Evolutionary conservation across 2,113 vertebrate species (phyloP), one percentile per base, ranked within the genome.

Genomic region (Ascaphus truei): DNA sequence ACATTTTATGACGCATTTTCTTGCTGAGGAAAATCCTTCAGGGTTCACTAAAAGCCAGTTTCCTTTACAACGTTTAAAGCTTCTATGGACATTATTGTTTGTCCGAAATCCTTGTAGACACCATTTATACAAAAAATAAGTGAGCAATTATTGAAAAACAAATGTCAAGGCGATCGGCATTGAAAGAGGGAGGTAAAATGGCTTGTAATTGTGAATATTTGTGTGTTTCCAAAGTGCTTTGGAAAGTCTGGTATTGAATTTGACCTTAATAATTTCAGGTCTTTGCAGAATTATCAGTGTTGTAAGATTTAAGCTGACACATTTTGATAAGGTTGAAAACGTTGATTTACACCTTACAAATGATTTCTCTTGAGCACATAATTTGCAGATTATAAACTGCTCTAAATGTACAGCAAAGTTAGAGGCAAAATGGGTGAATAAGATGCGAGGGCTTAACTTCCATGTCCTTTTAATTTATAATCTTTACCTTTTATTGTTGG

Each of bases 231-330:
- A n/a, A 47, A 62, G 62, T 31, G 63, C 48, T 61, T 61, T 60
- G 47, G 30, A 67, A 31, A 53, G 34, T 39, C 55, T 52, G 52
- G 59, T 73, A 68, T 39, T 23, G 18, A 4, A 5, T 53, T 23
- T 67, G 72, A 68, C 64, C 48, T 51, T 36, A 51, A 51, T 37
- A 51, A 22, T 53, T 68, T 58, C 57, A 62, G 12, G 20, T n/a
- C 57, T 25, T 26, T 16, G 51, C 53, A n/a, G 23, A 62, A 61
- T 29, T 64, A n/a, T 30, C 39, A 33, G 18, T 58, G 45, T 36
- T 55, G 30, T 36, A 22, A 26, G 53, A 30, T 60, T 48, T 59
- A 52, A 50, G 26, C 20, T 50, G 30, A 30, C 9, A 41, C 5
- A 16, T n/a, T 27, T 45, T 29, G 3, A 10, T 61, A 52, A 26